Evolutionary conservation across 2,888 invertebrate genomes (phyloP).

Genomic region (Mylabris sibirica): DNA sequence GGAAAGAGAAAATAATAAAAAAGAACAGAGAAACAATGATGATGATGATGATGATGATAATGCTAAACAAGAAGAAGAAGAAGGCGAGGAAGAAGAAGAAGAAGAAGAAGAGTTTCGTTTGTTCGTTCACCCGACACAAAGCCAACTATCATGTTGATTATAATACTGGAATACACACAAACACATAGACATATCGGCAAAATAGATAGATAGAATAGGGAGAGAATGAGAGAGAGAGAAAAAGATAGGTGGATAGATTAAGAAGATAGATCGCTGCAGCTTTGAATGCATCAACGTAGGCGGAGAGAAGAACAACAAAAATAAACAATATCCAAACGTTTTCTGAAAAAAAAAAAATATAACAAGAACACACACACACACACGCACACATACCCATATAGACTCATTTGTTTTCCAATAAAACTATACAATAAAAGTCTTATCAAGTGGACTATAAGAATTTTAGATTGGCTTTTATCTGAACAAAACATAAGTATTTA

Average conservation of each 20-base stretch:
- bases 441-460: too few relatives aligned
- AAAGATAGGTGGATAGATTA: not conserved
- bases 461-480: too few relatives aligned
- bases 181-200: not conserved
- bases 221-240: not conserved
- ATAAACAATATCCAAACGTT: too few relatives aligned
- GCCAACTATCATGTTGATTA: constrained; percentile 6
- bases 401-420: too few relatives aligned
- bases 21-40: too few relatives aligned
- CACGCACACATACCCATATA: too few relatives aligned
- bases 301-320: not conserved
- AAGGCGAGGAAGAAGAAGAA: not conserved
- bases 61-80: too few relatives aligned
- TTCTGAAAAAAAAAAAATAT: too few relatives aligned
- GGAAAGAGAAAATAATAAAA: not conserved
- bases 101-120: not conserved
- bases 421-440: too few relatives aligned
- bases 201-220: not conserved
- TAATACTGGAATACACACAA: not conserved
- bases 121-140: constrained; percentile 7
- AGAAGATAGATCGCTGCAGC: not conserved
- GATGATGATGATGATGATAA: too few relatives aligned
- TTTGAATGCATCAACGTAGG: not conserved
- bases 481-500: too few relatives aligned
- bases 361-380: too few relatives aligned